These are phyloP conservation scores for Brachionus asplanchnoidis DNA, from an alignment of 1,140 invertebrate genomes.

Conservation along the genomic window DNA sequence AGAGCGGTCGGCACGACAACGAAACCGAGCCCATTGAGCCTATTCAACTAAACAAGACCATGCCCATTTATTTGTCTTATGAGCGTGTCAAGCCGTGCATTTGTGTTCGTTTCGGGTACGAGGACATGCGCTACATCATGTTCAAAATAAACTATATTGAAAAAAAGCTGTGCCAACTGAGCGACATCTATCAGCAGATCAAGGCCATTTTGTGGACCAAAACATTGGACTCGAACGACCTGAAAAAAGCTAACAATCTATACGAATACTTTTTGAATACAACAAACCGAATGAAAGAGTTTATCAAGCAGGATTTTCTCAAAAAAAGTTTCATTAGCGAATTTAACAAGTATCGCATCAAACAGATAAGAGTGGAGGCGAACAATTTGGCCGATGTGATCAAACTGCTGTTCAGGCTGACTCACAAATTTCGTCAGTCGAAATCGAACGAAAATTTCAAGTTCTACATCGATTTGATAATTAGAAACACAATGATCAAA, in stretches of 20 bases:
- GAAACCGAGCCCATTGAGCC: not conserved
- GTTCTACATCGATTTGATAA: conserved; percentile 36
- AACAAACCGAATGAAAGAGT: not conserved
- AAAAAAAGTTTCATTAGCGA: not conserved
- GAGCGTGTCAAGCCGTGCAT: conserved; percentile 1
- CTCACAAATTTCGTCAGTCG: not conserved
- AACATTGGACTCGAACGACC: not conserved
- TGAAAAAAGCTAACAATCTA: not conserved
- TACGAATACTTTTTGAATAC: not conserved
- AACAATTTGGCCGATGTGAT: not conserved
- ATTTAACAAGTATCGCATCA: not conserved
- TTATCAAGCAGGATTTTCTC: not conserved
- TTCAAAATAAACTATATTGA: conserved; percentile 19
- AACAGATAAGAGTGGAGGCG: not conserved
- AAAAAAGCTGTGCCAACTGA: not conserved
- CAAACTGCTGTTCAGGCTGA: not conserved
- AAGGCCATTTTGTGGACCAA: not conserved
- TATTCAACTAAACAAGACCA: not conserved
- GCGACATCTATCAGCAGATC: not conserved
- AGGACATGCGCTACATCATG: conserved; percentile 37
- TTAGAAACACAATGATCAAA: not conserved
- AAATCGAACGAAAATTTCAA: conserved; percentile 22
- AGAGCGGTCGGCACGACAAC: not conserved
- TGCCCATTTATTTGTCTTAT: conserved; percentile 4
- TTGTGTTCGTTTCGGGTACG: not conserved